Base-by-base conservation (phyloP, 2,888 invertebrate genomes). In the Drosophila helvetica region DNA sequence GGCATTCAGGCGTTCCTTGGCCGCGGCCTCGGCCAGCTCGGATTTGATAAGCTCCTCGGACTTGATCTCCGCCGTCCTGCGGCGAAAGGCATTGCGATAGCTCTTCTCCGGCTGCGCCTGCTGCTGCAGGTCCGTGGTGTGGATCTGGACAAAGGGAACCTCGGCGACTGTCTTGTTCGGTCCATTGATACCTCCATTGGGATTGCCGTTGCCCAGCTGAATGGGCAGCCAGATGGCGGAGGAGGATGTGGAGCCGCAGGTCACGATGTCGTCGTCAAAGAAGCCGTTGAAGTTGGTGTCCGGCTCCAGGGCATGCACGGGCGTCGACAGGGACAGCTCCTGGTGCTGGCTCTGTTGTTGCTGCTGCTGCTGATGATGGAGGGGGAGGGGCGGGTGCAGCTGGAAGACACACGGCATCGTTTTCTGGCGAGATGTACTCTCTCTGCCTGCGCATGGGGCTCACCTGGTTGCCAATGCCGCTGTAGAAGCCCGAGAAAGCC, bases 1-100 rank as follows among this genome's bases (percentile, higher is more conserved):
- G 6, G 86, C 81, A 75, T 90, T 91, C 5, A 68, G 67, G 8
- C 89, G 77, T 3, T 90, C 91, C 67, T 90, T 90, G 6, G 81
- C 76, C 0, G 85, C 80, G 15, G 89, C 89, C 8, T 88, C 78
- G 3, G 86, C 83, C 57, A 78, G 79, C 74, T 92, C 92, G 0
- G 91, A 91, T 65, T 92, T 92, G 30, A 92, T 92, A 8, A 91
- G 89, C 56, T 92, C 92, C 77, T 92, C 92, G n/a, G 92, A 92
- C 75, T 92, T 83, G 9, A 88, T 90, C 45, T 90, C 90, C 6
- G 86, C 86, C 42, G 86, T 86, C 30, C 83, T 88, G 5, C 90
- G 86, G 8, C 90, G 86, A 53, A 90, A 91, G 9, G 88, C 88
- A 70, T 90, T 91, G 46, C 86, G 89, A 70, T 90, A 91, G 54